Percentiles rank a stretch among this genome's conserved stretches.
Conservation (phyloP, 53 echinoderm and acorn worm genomes). For the Actinopyga echinites region DNA sequence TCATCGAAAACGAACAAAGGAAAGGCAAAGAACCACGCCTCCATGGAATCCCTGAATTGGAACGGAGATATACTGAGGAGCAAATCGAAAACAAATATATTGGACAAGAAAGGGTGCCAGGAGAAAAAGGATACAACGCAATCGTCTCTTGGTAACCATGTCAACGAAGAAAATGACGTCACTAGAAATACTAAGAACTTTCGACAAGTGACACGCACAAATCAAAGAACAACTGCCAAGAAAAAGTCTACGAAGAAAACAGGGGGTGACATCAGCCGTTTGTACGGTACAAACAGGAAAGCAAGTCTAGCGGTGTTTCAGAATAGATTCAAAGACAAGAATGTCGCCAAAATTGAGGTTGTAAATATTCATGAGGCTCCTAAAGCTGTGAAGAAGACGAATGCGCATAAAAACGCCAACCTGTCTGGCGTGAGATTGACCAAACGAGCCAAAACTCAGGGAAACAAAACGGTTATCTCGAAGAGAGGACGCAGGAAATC, state of each 20-base stretch:
- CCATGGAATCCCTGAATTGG: conserved; percentile 22
- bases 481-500: not conserved
- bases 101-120: not conserved
- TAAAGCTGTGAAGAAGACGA: not conserved
- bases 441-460: conserved; percentile 1
- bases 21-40: not conserved
- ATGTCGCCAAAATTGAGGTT: not conserved
- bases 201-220: not conserved
- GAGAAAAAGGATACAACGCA: no score
- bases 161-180: not conserved
- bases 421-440: not conserved
- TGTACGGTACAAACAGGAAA: conserved; percentile 35
- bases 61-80: conserved; percentile 26
- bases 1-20: not conserved
- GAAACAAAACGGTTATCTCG: not conserved
- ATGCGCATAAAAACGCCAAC: not conserved
- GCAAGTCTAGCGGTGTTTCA: conserved; percentile 28
- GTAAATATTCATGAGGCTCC: conserved; percentile 14
- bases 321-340: conserved; percentile 34
- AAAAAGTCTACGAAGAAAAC: conserved; percentile 13
- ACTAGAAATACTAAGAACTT: not conserved
- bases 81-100: conserved; percentile 11
- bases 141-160: not conserved
- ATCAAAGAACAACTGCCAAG: not conserved
- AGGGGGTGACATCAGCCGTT: conserved; percentile 11